Percentiles rank a stretch among this genome's conserved stretches.
Evolutionary conservation across 2,888 invertebrate genomes (phyloP).

Genomic region (Antheraea yamamai): DNA sequence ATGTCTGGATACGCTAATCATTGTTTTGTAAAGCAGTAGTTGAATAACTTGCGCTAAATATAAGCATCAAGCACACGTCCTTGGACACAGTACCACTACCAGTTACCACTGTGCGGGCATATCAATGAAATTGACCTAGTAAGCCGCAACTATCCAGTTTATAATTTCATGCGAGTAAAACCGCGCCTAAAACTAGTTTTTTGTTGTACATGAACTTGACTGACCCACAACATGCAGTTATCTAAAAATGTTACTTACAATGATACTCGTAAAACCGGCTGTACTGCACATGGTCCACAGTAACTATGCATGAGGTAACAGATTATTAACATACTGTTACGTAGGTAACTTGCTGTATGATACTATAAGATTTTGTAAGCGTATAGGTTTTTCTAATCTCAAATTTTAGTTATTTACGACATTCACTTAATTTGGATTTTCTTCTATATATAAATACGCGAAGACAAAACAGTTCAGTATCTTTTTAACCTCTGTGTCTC

Average conservation of each 20-base stretch:
- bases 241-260: background rate
- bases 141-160: background rate
- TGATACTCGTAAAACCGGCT: background rate
- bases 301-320: background rate
- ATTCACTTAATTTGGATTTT: background rate
- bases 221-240: background rate
- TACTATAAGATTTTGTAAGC: background rate
- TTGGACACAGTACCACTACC: background rate
- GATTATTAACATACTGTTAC: constrained; percentile 5
- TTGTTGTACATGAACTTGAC: constrained; percentile 3
- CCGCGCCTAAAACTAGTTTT: background rate
- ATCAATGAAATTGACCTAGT: background rate
- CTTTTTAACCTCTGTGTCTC: too few relatives aligned
- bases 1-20: too few relatives aligned
- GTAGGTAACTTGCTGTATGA: background rate
- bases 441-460: too few relatives aligned
- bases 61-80: background rate
- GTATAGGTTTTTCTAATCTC: background rate
- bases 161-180: background rate
- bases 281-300: background rate
- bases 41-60: too few relatives aligned
- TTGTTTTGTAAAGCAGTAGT: background rate
- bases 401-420: background rate
- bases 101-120: background rate
- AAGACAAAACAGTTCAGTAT: too few relatives aligned